Conservation (phyloP, 2,888 invertebrate species). For the Tricholauxania praeusta region DNA sequence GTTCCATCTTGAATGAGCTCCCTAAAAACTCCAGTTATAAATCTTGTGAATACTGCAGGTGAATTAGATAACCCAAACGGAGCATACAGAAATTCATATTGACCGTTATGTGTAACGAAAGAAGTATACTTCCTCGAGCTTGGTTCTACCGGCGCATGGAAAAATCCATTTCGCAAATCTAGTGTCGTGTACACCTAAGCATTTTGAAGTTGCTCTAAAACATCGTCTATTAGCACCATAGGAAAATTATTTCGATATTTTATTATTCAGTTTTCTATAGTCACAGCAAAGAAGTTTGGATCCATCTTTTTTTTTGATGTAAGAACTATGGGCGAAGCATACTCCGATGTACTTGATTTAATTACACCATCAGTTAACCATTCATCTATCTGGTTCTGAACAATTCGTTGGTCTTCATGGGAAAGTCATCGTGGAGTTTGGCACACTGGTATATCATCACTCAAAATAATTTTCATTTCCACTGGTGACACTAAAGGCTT, state of each 20-base stretch:
- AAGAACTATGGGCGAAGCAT: constrained; percentile 36
- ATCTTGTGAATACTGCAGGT: constrained; percentile 44
- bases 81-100: constrained; percentile 47
- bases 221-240: constrained; percentile 44
- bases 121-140: constrained; percentile 49
- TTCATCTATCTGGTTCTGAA: too few species aligned
- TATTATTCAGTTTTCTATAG: constrained; percentile 42
- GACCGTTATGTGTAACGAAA: constrained; percentile 50
- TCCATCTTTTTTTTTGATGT: constrained; percentile 1
- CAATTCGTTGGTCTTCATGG: too few species aligned
- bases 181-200: constrained; percentile 48
- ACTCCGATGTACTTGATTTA: too few species aligned
- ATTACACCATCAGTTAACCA: too few species aligned
- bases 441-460: too few species aligned
- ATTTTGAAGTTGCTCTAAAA: constrained; percentile 40
- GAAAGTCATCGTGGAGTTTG: too few species aligned
- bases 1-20: constrained; percentile 33
- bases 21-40: constrained; percentile 41
- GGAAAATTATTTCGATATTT: constrained; percentile 47
- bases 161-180: constrained; percentile 50
- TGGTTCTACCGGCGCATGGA: constrained; percentile 48
- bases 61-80: constrained; percentile 49
- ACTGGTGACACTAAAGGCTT: too few species aligned
- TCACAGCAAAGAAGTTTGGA: too few species aligned
- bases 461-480: too few species aligned